Conservation (phyloP, 2,113 vertebrate species). For the Sminthopsis crassicaudata region DNA sequence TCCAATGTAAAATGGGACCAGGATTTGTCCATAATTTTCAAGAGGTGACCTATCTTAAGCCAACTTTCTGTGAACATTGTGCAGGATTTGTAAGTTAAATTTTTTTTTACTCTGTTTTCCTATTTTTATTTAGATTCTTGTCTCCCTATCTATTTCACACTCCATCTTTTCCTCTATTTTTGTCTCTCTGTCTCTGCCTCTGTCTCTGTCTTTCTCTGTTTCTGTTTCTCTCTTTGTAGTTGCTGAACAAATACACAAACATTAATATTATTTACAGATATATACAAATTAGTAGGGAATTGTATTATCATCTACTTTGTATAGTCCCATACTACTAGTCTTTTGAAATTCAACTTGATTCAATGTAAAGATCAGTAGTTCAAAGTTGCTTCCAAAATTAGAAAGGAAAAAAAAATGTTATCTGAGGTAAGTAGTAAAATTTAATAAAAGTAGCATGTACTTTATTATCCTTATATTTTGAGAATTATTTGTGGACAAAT, state of each 20-base stretch:
- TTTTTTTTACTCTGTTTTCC: background rate
- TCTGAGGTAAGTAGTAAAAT: slow-evolving; percentile 14
- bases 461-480: background rate
- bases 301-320: slow-evolving; percentile 12
- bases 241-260: background rate
- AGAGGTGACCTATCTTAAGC: slow-evolving; percentile 98
- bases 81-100: slow-evolving; percentile 96
- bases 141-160: background rate
- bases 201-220: no score
- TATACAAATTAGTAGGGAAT: background rate
- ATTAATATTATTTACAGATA: background rate
- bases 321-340: slow-evolving; percentile 13
- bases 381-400: background rate
- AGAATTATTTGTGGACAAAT: background rate
- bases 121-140: background rate
- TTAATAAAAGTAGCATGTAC: slow-evolving; percentile 49
- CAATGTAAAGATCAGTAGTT: slow-evolving; percentile 31
- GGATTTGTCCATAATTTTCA: slow-evolving; percentile 98
- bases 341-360: slow-evolving; percentile 32
- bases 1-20: slow-evolving; percentile 97
- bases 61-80: slow-evolving; percentile 98
- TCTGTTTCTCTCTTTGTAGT: no score
- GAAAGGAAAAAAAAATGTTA: slow-evolving; percentile 6
- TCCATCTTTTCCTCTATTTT: background rate
- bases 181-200: slow-evolving; percentile 7